Evolutionary conservation across 2,888 invertebrate species (phyloP), one percentile per base, ranked within the genome.

Genomic region (Tetranychus truncatus): DNA sequence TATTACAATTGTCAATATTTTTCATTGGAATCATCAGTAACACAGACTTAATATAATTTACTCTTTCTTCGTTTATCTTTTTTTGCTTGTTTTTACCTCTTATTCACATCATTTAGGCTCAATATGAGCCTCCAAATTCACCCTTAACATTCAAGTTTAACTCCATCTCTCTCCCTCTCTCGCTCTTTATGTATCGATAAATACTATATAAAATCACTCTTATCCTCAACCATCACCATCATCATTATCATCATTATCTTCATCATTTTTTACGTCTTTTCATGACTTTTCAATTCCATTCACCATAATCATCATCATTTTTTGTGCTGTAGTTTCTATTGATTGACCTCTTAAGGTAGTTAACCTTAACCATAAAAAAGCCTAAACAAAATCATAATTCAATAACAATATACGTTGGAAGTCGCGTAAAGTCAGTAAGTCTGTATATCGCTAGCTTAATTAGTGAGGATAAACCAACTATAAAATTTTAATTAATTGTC

Each of bases 271-370:
- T 15, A 55, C 15, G 9, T 55, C 15, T 55, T 55, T 55, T 55
- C 55, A 55, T 55, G 55, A 55, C 55, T 55, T 55, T 55, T 55
- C 55, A 55, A 55, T 55, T 55, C 55, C 55, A 55, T 55, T 55
- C 55, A 55, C 55, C 9, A 55, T 55, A 15, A 15, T 55, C 55
- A 55, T 55, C 55, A 9, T 55, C 9, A 55, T 34, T 34, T 34
- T 34, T 34, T 34, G 34, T 34, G 34, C 3, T 34, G 34, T 5
- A 34, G 34, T 34, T 34, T 34, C 55, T 15, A 55, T 55, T 55
- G 55, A 55, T 55, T 55, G 55, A 55, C 55, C 55, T 55, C 55
- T 55, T 55, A 55, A 55, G 55, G 55, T 55, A 55, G 15, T 55
- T 55, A 9, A 55, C 55, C 55, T 55, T 55, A 55, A 55, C 9